Evolutionary conservation across 2,797 vertebrate genomes (phyloP), one percentile per base, ranked within the genome.

Genomic region (Pampus argenteus): DNA sequence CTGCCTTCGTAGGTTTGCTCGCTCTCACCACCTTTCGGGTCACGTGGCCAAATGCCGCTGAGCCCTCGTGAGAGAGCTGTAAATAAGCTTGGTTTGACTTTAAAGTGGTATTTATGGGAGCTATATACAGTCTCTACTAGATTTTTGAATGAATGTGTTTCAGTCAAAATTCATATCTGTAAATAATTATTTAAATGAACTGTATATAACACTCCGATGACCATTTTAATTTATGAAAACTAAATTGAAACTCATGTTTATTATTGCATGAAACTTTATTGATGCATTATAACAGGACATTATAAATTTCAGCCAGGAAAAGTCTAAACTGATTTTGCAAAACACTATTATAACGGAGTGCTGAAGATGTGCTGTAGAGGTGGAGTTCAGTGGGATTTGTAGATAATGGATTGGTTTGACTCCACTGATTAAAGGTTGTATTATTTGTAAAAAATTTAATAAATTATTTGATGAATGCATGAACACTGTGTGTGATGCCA

Each of bases 11-110:
- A 89, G 91, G 58, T 95, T 95, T 61, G 91, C 91, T 6, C 92
- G 94, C 26, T 89, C 94, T 6, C 94, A 95, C 76, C 94, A 95
- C 75, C 94, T 95, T 6, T 92, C 92, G 6, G 93, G 92, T 31
- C 95, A 94, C 6, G 82, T 94, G 49, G 90, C 90, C 23, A 93
- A 90, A 76, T 94, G 93, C 71, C 91, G 82, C 78, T 94, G 75
- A 92, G 49, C 11, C 36, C 36, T 50, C 28, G n/a, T 9, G 6
- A 54, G 22, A 58, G 10, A 28, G 23, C 9, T 75, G 52, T 71
- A 63, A 71, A 83, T 72, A 68, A 25, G 44, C 64, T 49, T 23
- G 11, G 3, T 44, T 9, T 47, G 9, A 55, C 23, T 57, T 23
- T 40, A 26, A 44, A 73, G 49, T 45, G 18, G 18, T 58, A 14